phyloP scores from a whole-genome alignment of 2,113 vertebrate species.

The Apeltes quadracus region DNA sequence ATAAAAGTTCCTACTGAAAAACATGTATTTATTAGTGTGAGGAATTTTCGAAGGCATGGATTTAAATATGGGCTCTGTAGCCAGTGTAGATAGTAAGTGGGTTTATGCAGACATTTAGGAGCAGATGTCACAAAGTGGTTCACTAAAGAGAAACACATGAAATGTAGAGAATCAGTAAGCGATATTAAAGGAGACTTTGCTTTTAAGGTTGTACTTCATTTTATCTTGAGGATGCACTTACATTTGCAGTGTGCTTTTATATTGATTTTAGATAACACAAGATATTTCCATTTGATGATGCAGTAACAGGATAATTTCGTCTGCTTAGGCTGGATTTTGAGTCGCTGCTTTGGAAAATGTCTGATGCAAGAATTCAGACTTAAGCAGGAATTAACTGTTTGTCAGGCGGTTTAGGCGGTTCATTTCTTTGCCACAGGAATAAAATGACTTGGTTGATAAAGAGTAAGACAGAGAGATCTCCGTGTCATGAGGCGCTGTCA shows the following conservation, averaged over 20 bases:
- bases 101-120: background rate
- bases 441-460: background rate
- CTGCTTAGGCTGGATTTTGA: conserved; percentile 17
- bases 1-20: background rate
- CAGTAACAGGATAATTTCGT: conserved; percentile 16
- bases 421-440: conserved; percentile 25
- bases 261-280: background rate
- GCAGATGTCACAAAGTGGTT: background rate
- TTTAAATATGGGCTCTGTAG: background rate
- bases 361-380: background rate
- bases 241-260: background rate
- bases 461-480: background rate
- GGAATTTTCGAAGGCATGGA: background rate
- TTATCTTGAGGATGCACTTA: background rate
- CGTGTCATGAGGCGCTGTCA: background rate
- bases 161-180: background rate
- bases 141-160: background rate
- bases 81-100: background rate
- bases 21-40: background rate
- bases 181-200: background rate
- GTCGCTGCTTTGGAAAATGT: conserved; percentile 32
- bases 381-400: conserved; percentile 11
- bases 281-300: conserved; percentile 6
- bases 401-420: conserved; percentile 10
- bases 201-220: background rate